Evolutionary conservation across 1,140 invertebrate species (phyloP).

Genomic region (Drosophila nikananu): DNA sequence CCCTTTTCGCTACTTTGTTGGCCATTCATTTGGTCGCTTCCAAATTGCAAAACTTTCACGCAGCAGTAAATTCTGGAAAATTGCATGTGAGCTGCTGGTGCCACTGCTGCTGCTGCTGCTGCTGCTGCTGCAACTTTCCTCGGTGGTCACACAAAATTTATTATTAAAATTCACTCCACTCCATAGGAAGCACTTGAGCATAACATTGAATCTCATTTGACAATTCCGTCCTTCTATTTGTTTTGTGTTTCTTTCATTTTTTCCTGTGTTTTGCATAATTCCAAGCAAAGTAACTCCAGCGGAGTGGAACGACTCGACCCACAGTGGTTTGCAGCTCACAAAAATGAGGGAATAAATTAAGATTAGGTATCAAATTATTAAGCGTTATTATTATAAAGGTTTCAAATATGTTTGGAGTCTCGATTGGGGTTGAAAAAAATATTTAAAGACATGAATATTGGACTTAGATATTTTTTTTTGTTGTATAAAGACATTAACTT

Average conservation of each 20-base stretch:
- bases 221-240: conserved; percentile 52
- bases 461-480: no score
- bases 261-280: conserved; percentile 74
- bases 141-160: conserved; percentile 58
- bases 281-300: conserved; percentile 64
- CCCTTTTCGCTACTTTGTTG: conserved; percentile 37
- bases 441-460: no score
- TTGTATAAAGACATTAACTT: no score
- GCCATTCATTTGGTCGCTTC: conserved; percentile 26
- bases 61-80: conserved; percentile 54
- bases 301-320: conserved; percentile 39
- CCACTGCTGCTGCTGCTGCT: not conserved
- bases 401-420: no score
- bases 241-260: conserved; percentile 41
- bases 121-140: conserved; percentile 31
- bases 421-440: no score
- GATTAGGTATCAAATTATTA: not conserved
- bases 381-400: no score
- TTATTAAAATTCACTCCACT: conserved; percentile 61
- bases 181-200: conserved; percentile 65
- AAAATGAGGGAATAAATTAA: not conserved
- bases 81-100: conserved; percentile 47
- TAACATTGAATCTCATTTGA: conserved; percentile 82
- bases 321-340: not conserved
- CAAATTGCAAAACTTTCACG: conserved; percentile 57